A percentile compares a stretch with the other conserved stretches of the same genome.
Evolutionary conservation across 2,113 vertebrate species (phyloP).

Genomic region (Syngnathus scovelli): DNA sequence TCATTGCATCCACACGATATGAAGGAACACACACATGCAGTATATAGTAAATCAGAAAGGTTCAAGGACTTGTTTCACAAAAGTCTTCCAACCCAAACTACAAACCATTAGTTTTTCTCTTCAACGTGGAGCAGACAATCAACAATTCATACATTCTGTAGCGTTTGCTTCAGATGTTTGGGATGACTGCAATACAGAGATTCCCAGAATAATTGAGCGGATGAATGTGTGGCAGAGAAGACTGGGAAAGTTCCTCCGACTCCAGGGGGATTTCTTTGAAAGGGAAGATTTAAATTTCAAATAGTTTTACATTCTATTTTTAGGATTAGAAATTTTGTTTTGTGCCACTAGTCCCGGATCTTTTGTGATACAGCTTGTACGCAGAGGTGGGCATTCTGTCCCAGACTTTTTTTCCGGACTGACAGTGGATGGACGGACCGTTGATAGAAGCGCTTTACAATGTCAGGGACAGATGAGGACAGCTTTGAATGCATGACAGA

Average conservation of each 20-base stretch:
- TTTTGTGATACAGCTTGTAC: background rate
- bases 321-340: background rate
- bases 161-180: no score
- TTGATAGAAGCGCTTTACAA: no score
- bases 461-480: no score
- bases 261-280: background rate
- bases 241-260: background rate
- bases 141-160: no score
- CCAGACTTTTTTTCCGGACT: no score
- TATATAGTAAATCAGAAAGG: background rate
- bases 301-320: background rate
- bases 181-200: no score
- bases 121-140: no score
- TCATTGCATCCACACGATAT: background rate
- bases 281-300: background rate
- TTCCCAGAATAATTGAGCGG: no score
- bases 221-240: background rate
- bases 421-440: no score
- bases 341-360: background rate
- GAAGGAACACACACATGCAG: background rate
- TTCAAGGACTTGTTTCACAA: background rate
- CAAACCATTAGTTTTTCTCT: no score
- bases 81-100: background rate
- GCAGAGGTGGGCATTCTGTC: no score
- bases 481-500: no score